Evolutionary conservation across 2,113 vertebrate species (phyloP).

Genomic region (Pluvianellus socialis): DNA sequence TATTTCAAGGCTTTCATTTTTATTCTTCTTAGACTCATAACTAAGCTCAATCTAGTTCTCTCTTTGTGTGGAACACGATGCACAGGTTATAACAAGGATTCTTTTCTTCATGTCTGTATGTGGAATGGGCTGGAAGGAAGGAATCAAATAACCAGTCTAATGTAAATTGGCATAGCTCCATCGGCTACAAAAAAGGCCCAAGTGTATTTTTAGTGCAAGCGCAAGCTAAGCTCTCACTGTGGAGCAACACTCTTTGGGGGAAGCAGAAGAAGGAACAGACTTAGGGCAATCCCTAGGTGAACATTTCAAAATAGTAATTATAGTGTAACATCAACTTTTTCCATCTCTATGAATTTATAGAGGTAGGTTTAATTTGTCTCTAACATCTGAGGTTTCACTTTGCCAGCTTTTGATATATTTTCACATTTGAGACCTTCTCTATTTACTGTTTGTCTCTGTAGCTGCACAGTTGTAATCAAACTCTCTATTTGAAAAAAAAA

Average conservation of each 20-base stretch:
- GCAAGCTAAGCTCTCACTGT: background rate
- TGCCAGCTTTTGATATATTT: background rate
- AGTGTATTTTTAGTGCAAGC: slow-evolving; percentile 56
- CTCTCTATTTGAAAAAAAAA: background rate
- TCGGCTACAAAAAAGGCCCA: background rate
- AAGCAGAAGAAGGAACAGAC: background rate
- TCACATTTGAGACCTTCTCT: background rate
- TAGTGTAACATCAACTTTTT: background rate
- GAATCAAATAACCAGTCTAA: slow-evolving; percentile 60
- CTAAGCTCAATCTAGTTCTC: background rate
- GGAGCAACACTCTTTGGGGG: background rate
- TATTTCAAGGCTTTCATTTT: background rate
- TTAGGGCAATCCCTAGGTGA: background rate
- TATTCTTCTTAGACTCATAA: background rate
- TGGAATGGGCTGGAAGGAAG: slow-evolving; percentile 59
- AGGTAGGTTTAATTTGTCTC: background rate
- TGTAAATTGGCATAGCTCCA: slow-evolving; percentile 56
- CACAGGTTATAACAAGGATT: slow-evolving; percentile 26
- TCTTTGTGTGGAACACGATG: background rate
- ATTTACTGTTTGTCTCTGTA: background rate
- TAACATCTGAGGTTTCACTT: background rate
- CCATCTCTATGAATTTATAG: background rate
- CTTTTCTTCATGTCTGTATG: slow-evolving; percentile 47
- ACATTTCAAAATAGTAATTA: background rate
- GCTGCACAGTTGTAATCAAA: background rate